Base-by-base conservation (phyloP, 2,113 vertebrate genomes). In the Vanacampus margaritifer region DNA sequence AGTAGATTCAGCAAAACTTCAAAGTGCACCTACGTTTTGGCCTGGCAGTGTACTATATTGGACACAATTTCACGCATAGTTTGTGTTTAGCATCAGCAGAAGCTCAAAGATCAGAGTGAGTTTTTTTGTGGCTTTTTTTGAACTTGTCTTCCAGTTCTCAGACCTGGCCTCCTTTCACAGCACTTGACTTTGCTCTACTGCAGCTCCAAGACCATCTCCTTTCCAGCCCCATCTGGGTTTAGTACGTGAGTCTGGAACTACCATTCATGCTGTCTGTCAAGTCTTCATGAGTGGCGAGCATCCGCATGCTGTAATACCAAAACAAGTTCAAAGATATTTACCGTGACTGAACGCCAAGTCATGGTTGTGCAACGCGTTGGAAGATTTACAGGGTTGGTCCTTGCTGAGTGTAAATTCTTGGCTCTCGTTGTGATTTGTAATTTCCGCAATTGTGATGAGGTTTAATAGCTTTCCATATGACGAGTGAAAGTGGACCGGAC, bases 381-480 rank as follows among this genome's bases (percentile, higher is more conserved):
- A 80, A 57, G 68, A 51, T 56, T 58, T 68, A 46, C 72, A 74
- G 45, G 53, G 45, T 69, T 64, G 53, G 77, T 83, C 77, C 39
- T 53, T 77, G 64, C 48, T 17, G 56, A 45, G 32, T 37, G 46
- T 64, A 17, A 45, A 78, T 68, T 64, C 72, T 87, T 89, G 82
- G 86, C 79, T 64, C 41, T 69, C 7, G 11, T 13, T 68, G n/a
- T 63, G 81, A 86, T 28, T 80, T 76, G 76, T 83, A 83, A 86
- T 87, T 80, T 87, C 71, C 80, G 61, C 71, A 69, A 63, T 73
- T 64, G 51, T 72, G 78, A 78, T 72, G 75, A 79, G 59, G 58
- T 76, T 79, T 69, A 79, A 86, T 76, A 71, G 71, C 28, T 84
- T 68, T 78, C 71, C 62, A 35, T 65, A 82, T 79, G 69, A 81